A percentile compares a stretch with the other conserved stretches of the same genome.
phyloP scores from a whole-genome alignment of 2,888 invertebrate genomes.

The Paralinhomoeus sp. region DNA sequence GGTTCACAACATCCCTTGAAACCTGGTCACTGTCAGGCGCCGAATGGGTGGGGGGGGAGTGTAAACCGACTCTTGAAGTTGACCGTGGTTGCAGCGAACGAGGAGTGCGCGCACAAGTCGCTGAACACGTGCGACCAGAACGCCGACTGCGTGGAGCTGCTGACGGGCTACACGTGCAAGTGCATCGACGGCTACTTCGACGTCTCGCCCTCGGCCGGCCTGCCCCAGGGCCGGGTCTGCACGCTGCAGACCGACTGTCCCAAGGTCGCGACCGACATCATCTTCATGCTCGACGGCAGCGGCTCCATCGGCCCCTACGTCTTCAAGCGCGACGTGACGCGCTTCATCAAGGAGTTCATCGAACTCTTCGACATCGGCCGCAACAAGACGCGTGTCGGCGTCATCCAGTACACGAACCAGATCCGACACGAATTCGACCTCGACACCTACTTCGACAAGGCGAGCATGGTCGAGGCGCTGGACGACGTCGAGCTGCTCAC shows the following conservation, averaged over 20 bases:
- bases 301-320: slow-evolving; percentile 24
- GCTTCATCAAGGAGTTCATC: slow-evolving; percentile 23
- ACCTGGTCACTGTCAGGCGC: no score
- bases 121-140: slow-evolving; percentile 24
- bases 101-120: slow-evolving; percentile 18
- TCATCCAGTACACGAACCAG: slow-evolving; percentile 25
- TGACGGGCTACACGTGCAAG: slow-evolving; percentile 7
- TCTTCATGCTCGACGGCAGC: slow-evolving; percentile 24
- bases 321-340: slow-evolving; percentile 21
- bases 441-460: slow-evolving; percentile 10
- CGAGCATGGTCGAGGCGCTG: slow-evolving; percentile 9
- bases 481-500: slow-evolving; percentile 18
- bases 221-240: slow-evolving; percentile 24
- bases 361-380: slow-evolving; percentile 24
- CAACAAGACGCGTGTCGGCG: slow-evolving; percentile 21
- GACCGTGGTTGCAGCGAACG: no score
- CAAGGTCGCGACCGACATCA: slow-evolving; percentile 22
- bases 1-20: no score
- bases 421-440: slow-evolving; percentile 24
- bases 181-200: slow-evolving; percentile 23
- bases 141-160: slow-evolving; percentile 23
- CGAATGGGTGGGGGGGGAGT: no score
- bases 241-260: slow-evolving; percentile 23
- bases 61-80: no score
- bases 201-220: slow-evolving; percentile 19